Conservation (phyloP, 2,113 vertebrate genomes). For the Hirundichthys speculiger region DNA sequence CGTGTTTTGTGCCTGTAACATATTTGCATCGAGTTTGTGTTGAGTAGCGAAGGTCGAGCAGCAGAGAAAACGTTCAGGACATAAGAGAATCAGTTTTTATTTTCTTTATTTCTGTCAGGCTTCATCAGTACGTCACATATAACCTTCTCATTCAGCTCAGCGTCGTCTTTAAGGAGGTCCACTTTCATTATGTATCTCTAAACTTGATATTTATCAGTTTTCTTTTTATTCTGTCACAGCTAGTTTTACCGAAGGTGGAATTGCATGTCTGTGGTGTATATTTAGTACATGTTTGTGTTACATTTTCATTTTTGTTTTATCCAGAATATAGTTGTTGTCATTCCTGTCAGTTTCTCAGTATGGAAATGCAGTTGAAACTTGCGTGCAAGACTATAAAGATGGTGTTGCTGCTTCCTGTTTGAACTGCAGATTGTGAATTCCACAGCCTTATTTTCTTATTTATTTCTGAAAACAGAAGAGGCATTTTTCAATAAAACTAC, state of each 20-base stretch:
- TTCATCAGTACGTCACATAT: conserved; percentile 40
- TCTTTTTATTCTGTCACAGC: conserved; percentile 89
- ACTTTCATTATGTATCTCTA: conserved; percentile 84
- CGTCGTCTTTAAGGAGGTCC: conserved; percentile 73
- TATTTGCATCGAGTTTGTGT: conserved; percentile 69
- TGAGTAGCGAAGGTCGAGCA: conserved; percentile 26
- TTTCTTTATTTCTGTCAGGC: conserved; percentile 36
- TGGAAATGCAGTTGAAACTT: conserved; percentile 89
- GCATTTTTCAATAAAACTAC: conserved; percentile 99
- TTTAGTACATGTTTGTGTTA: conserved; percentile 85
- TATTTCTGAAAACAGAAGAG: conserved; percentile 99
- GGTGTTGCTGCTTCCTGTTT: conserved; percentile 93
- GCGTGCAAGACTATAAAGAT: conserved; percentile 90
- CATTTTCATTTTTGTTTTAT: conserved; percentile 55
- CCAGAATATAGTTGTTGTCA: no score
- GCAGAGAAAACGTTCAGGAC: conserved; percentile 33
- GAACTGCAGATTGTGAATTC: conserved; percentile 98
- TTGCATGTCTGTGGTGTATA: conserved; percentile 99
- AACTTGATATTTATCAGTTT: conserved; percentile 85
- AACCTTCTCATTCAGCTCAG: conserved; percentile 73
- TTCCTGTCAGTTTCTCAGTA: conserved; percentile 80
- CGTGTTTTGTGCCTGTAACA: conserved; percentile 74
- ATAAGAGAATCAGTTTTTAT: conserved; percentile 16
- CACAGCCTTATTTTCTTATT: conserved; percentile 99
- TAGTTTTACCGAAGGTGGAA: conserved; percentile 89